These are phyloP conservation scores for Shinisaurus crocodilurus DNA, from an alignment of 2,113 vertebrate species.

Conservation along the genomic window DNA sequence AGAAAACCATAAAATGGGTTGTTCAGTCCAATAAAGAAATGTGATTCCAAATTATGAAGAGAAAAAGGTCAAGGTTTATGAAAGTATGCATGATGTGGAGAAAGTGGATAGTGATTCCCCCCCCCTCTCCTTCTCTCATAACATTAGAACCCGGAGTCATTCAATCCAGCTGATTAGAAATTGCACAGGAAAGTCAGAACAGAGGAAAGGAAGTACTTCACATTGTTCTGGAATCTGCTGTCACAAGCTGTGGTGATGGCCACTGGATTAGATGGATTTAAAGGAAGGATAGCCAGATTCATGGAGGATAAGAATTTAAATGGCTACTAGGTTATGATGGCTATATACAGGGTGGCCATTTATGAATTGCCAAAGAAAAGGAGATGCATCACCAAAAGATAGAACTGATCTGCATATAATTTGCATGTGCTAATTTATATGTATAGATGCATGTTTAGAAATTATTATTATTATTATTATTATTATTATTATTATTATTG, in stretches of 20 bases:
- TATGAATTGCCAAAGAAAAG: too few species aligned
- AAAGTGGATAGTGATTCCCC: neutral
- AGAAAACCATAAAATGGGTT: neutral
- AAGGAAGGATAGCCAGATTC: too few species aligned
- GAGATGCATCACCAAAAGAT: too few species aligned
- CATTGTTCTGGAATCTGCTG: neutral
- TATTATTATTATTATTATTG: too few species aligned
- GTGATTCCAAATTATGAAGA: neutral
- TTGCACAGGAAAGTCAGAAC: neutral
- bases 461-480: too few species aligned
- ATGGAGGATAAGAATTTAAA: neutral
- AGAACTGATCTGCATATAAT: too few species aligned
- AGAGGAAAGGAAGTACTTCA: neutral
- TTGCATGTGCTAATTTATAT: too few species aligned
- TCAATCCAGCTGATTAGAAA: neutral
- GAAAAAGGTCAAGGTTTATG: neutral
- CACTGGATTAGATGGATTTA: neutral
- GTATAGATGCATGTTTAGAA: too few species aligned
- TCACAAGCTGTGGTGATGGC: neutral
- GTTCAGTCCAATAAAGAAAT: neutral
- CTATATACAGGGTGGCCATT: neutral
- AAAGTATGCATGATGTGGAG: neutral
- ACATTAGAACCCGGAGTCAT: neutral
- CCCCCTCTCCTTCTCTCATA: too few species aligned
- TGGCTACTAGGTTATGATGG: neutral